phyloP scores from a whole-genome alignment of 2,113 vertebrate species.

The Eidolon helvum region DNA sequence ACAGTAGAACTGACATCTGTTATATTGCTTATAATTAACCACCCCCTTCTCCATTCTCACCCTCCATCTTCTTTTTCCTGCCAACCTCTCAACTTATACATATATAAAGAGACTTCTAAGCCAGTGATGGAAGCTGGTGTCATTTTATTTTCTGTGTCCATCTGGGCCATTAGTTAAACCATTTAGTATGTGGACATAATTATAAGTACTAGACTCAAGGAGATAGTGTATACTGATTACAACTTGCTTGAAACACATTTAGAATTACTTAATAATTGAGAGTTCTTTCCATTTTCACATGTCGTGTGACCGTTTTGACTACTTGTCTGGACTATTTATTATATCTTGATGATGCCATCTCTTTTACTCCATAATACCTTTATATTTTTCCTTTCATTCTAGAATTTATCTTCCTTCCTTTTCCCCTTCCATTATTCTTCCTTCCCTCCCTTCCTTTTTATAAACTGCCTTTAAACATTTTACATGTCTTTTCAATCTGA shows the following conservation, averaged over 20 bases:
- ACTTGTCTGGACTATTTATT: neutral
- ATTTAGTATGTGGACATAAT: neutral
- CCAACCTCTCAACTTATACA: neutral
- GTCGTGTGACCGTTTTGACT: neutral
- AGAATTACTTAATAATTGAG: neutral
- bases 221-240: neutral
- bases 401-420: neutral
- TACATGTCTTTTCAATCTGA: neutral
- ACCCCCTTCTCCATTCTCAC: neutral
- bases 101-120: neutral
- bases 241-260: neutral
- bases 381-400: neutral
- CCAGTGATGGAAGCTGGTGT: neutral
- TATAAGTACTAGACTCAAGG: neutral
- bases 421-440: neutral
- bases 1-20: neutral
- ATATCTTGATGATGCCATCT: neutral
- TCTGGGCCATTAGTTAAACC: neutral
- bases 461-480: neutral
- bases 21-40: neutral
- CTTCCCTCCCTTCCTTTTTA: neutral
- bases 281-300: neutral
- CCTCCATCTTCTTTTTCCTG: neutral
- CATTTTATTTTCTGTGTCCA: neutral
- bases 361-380: neutral